Conservation (phyloP, 2,888 invertebrate species). For the Alitta virens region DNA sequence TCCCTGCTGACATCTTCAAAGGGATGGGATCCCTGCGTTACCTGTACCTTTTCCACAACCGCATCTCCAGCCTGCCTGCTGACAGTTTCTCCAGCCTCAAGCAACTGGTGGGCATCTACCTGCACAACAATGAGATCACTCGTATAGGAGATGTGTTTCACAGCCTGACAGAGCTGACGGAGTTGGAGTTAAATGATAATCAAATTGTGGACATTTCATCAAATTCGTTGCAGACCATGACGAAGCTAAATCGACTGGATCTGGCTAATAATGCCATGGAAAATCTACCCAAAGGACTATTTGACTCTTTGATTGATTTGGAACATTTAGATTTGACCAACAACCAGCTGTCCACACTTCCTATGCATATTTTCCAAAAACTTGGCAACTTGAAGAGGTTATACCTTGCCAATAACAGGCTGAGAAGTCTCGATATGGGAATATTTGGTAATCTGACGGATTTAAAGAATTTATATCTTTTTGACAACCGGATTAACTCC, state of each 20-base stretch:
- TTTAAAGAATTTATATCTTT: conserved; percentile 15
- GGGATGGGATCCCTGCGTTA: conserved; percentile 15
- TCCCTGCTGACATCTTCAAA: conserved; percentile 13
- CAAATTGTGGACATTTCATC: conserved; percentile 1
- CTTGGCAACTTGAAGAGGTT: conserved; percentile 6
- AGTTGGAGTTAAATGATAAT: conserved; percentile 23
- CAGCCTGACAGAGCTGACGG: conserved; percentile 8
- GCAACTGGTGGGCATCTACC: conserved; percentile 13
- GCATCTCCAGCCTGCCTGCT: conserved; percentile 6
- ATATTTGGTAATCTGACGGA: conserved; percentile 13
- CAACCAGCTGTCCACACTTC: conserved; percentile 11
- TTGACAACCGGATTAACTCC: conserved; percentile 15
- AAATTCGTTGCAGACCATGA: conserved; percentile 1
- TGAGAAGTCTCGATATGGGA: background rate
- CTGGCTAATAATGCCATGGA: background rate
- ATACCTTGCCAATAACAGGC: conserved; percentile 11
- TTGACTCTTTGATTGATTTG: conserved; percentile 9
- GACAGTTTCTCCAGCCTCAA: conserved; percentile 12
- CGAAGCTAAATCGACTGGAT: conserved; percentile 6
- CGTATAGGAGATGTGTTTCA: conserved; percentile 12
- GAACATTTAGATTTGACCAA: conserved; percentile 13
- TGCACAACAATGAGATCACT: conserved; percentile 18
- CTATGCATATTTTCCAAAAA: conserved; percentile 5
- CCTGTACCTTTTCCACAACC: conserved; percentile 24
- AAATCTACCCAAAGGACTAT: conserved; percentile 7